Percentiles rank a stretch among this genome's conserved stretches.
Conservation (phyloP, 2,888 invertebrate genomes). For the Syrista parreyssii region DNA sequence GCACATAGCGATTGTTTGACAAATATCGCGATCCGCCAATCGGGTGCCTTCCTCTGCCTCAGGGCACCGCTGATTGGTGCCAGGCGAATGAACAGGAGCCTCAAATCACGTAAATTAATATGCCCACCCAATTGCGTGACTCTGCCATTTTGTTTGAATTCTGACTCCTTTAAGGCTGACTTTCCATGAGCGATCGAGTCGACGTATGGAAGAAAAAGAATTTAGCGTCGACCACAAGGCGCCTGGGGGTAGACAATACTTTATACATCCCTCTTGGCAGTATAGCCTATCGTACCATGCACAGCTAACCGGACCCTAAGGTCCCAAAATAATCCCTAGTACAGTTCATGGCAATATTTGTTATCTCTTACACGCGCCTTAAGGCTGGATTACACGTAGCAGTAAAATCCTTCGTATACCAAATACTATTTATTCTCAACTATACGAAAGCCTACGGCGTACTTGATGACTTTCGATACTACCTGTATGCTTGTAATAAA, state of each 20-base stretch:
- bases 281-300: neutral
- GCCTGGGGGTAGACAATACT: neutral
- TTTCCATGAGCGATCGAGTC: neutral
- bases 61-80: neutral
- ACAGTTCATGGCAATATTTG: neutral
- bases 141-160: neutral
- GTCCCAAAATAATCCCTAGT: neutral
- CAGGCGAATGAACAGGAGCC: neutral
- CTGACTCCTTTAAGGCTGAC: neutral
- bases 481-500: neutral
- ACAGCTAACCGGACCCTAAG: neutral
- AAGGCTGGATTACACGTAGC: neutral
- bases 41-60: neutral
- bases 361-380: neutral
- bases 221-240: neutral
- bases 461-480: neutral
- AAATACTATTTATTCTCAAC: neutral
- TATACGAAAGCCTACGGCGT: neutral
- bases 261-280: neutral
- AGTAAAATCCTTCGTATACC: neutral
- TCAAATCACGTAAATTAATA: slow-evolving; percentile 1
- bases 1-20: slow-evolving; percentile 38
- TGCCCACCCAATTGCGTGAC: neutral
- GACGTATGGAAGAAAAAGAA: neutral
- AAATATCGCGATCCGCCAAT: slow-evolving; percentile 38